phyloP scores from a whole-genome alignment of 2,888 invertebrate species.

The Corythucha ciliata region DNA sequence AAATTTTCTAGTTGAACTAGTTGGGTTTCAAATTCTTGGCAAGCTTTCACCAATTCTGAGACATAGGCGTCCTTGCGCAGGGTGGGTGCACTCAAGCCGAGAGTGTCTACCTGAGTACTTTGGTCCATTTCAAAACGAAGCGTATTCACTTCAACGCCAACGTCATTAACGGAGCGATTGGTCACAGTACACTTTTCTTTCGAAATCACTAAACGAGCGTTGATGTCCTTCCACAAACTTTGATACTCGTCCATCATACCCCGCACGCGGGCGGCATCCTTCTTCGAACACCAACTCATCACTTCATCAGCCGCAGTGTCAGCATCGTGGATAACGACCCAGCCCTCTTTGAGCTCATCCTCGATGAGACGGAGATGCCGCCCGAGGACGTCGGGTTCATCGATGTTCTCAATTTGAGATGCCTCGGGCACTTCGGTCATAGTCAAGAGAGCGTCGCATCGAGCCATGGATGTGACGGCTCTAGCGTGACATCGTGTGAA shows the following conservation, averaged over 20 bases:
- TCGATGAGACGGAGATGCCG: conserved; percentile 20
- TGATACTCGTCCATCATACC: conserved; percentile 58
- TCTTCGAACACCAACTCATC: conserved; percentile 49
- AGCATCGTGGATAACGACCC: conserved; percentile 49
- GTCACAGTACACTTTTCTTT: conserved; percentile 11
- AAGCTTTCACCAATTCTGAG: conserved; percentile 62
- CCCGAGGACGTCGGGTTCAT: background rate
- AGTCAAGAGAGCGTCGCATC: conserved; percentile 62
- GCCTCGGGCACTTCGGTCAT: conserved; percentile 24
- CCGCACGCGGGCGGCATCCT: conserved; percentile 49
- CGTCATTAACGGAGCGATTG: no score
- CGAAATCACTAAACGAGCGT: conserved; percentile 34
- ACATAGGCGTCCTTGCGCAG: conserved; percentile 63
- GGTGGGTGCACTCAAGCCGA: conserved; percentile 29
- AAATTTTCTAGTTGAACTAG: conserved; percentile 52
- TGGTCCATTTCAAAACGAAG: conserved; percentile 65
- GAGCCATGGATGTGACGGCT: conserved; percentile 59
- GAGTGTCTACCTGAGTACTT: conserved; percentile 71
- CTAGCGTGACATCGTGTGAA: conserved; percentile 49
- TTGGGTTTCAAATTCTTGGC: conserved; percentile 59
- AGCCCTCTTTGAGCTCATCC: conserved; percentile 44
- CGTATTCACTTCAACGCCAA: conserved; percentile 61
- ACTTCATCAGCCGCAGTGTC: conserved; percentile 52
- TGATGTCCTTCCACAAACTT: conserved; percentile 52
- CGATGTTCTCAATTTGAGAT: background rate